Base-by-base conservation (phyloP, 2,113 vertebrate species). In the Suricata suricatta region DNA sequence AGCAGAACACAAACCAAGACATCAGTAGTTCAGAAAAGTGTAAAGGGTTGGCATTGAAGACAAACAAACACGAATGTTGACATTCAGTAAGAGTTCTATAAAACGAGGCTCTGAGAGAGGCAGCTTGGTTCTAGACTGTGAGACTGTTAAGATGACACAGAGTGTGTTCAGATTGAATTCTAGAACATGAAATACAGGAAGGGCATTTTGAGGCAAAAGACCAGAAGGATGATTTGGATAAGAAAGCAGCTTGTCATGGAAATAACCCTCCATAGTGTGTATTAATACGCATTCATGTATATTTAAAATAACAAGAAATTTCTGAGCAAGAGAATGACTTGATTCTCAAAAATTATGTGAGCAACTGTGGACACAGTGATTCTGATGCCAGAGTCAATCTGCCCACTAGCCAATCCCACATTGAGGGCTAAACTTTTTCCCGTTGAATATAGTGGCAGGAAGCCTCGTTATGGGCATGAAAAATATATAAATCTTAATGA, bases 281-380 rank as follows among this genome's bases (percentile, higher is more conserved):
- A 1, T 29, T 57, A 50, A 33, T 25, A 31, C 19, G 1, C 41
- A 16, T 33, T n/a, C 21, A 68, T 29, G 23, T n/a, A 3, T 60
- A 31, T 29, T 74, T 50, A n/a, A 69, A 60, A 31, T 11, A 81
- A 76, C 0, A 3, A 35, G 29, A 69, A 76, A 76, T 27, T 21
- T 15, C 47, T 15, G 57, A 52, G 11, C 38, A 60, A 60, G 35
- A 69, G n/a, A 29, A 27, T 29, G 33, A 35, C 31, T 29, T n/a
- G 38, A 5, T 8, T 25, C 25, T 19, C 38, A 50, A 29, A 90
- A 13, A 63, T 35, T 69, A 74, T 23, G 2, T 63, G 47, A 54
- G 7, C 38, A 60, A 2, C 4, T 50, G 44, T 41, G 0, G 21
- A 8, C 13, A 50, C 13, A 16, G n/a, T 38, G 4, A 2, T 7